Evolutionary conservation across 2,888 invertebrate genomes (phyloP).

Genomic region (Subacronicta megacephala): DNA sequence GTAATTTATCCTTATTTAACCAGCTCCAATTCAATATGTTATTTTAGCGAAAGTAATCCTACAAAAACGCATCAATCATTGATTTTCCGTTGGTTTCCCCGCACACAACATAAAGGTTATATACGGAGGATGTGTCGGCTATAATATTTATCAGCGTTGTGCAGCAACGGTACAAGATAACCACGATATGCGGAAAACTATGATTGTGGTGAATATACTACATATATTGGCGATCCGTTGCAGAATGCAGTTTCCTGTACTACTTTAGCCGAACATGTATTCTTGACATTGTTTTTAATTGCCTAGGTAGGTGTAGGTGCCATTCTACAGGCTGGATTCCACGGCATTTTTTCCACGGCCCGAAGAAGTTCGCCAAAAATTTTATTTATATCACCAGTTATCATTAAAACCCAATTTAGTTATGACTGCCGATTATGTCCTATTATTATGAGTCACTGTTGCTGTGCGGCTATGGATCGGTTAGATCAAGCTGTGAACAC

Average conservation of each 20-base stretch:
- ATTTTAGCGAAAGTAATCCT: background rate
- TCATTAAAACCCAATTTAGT: slow-evolving; percentile 23
- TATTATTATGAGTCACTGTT: slow-evolving; percentile 37
- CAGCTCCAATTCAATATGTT: background rate
- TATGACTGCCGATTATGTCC: slow-evolving; percentile 25
- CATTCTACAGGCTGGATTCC: no score
- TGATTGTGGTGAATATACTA: slow-evolving; percentile 52
- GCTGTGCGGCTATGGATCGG: slow-evolving; percentile 19
- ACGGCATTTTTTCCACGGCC: no score
- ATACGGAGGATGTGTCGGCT: slow-evolving; percentile 30
- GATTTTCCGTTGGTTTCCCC: slow-evolving; percentile 37
- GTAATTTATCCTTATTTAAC: no score
- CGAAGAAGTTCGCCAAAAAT: background rate
- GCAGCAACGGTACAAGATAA: slow-evolving; percentile 54
- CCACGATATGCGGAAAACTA: slow-evolving; percentile 39
- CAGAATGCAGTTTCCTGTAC: slow-evolving; percentile 31
- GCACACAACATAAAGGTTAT: slow-evolving; percentile 23
- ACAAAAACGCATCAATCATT: slow-evolving; percentile 43
- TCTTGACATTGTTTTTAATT: background rate
- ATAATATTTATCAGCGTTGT: slow-evolving; percentile 44
- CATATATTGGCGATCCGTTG: slow-evolving; percentile 44
- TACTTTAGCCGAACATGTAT: background rate
- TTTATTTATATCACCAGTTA: slow-evolving; percentile 3
- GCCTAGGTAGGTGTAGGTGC: no score
- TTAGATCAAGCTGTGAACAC: slow-evolving; percentile 39